These are phyloP conservation scores for Eilema depressum DNA, from an alignment of 2,888 invertebrate species.

Conservation along the genomic window DNA sequence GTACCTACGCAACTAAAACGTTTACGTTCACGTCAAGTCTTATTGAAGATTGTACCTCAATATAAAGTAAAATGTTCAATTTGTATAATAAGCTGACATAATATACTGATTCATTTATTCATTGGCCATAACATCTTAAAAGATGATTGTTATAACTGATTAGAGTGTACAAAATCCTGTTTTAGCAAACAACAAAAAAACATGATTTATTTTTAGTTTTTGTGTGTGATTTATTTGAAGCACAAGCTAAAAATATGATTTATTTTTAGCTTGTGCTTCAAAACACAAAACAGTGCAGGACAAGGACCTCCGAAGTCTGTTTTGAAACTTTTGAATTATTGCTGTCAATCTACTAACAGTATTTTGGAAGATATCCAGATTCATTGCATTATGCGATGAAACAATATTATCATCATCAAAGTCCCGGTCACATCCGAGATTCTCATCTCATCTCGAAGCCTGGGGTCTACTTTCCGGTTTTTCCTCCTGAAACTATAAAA, in stretches of 20 bases:
- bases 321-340: slow-evolving; percentile 7
- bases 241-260: no score
- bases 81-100: no score
- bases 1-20: slow-evolving; percentile 1
- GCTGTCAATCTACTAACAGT: slow-evolving; percentile 10
- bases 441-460: no score
- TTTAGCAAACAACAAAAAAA: background rate
- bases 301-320: slow-evolving; percentile 4
- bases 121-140: no score
- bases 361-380: slow-evolving; percentile 8
- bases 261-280: no score
- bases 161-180: background rate
- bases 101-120: no score
- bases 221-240: no score
- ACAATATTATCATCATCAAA: no score
- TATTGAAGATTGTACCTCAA: background rate
- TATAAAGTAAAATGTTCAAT: background rate
- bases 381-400: background rate
- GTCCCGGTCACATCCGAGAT: no score
- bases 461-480: no score
- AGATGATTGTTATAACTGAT: no score
- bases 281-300: background rate
- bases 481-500: background rate
- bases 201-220: background rate
- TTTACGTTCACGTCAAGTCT: background rate